Base-by-base conservation (phyloP, 2,113 vertebrate species). In the Drymodes brunneopygia region DNA sequence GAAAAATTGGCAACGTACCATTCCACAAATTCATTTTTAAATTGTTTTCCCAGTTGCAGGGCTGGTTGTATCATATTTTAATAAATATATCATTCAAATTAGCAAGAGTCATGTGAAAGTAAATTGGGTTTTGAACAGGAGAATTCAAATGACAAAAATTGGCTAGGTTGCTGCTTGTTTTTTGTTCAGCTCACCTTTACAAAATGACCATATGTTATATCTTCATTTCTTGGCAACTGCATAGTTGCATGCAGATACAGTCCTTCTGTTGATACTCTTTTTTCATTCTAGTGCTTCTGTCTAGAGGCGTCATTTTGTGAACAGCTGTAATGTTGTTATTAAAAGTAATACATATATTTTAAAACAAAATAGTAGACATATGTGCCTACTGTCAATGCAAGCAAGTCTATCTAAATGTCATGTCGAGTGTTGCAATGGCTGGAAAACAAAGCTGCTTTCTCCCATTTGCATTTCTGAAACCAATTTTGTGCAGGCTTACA, bases 261-360 rank as follows among this genome's bases (percentile, higher is more conserved):
- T 91, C 80, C 94, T 95, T 96, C 95, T 96, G 85, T 95, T 88
- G 87, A 94, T 84, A 81, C 83, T 95, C 88, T 89, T 74, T 97
- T 95, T 78, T 96, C 89, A 81, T 95, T 95, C 94, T 50, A 31
- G 85, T 96, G 75, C 79, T 97, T 96, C 91, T 93, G 74, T 95
- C 91, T 97, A 86, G 91, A 97, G 94, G 92, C 91, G 83, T 97
- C 80, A 82, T 95, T 97, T 93, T 92, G 92, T 79, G 91, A 97
- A 97, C 96, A 98, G 97, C 97, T 97, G 95, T 94, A 98, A 97
- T 97, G 90, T 90, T 94, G 94, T 96, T 97, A 95, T 97, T 97
- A 97, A 97, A 98, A 97, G 90, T 90, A 94, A 88, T 94, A 91
- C 66, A 61, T 94, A 91, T 86, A 96, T 95, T 97, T 97, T 96